Percentiles rank a stretch among this genome's conserved stretches.
Evolutionary conservation across 1,140 invertebrate species (phyloP).

Genomic region (Papilio glaucus): DNA sequence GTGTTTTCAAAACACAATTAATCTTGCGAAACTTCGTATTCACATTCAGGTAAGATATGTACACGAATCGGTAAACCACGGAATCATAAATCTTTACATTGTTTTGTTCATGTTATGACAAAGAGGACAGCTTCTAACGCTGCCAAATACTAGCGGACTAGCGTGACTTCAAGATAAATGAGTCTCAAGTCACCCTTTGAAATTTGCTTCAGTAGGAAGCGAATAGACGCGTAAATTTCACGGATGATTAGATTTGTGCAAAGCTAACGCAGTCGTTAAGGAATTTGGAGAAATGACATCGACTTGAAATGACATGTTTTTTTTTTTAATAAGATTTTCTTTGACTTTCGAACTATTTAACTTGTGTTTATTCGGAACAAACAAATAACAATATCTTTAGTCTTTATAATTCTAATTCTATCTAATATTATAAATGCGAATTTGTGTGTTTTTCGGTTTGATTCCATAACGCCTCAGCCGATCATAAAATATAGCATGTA

Average conservation of each 20-base stretch:
- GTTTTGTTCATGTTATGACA: slow-evolving; percentile 29
- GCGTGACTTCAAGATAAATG: slow-evolving; percentile 24
- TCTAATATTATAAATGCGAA: too few relatives aligned
- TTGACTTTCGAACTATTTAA: too few relatives aligned
- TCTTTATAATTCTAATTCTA: too few relatives aligned
- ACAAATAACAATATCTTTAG: too few relatives aligned
- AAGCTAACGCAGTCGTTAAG: too few relatives aligned
- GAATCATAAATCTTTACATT: slow-evolving; percentile 30
- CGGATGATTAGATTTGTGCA: neutral
- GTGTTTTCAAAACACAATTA: slow-evolving; percentile 8
- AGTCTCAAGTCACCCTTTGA: slow-evolving; percentile 7
- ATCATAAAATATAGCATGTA: too few relatives aligned
- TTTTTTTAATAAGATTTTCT: too few relatives aligned
- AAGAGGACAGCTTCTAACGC: slow-evolving; percentile 15
- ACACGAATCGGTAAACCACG: slow-evolving; percentile 23
- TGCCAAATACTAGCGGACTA: slow-evolving; percentile 27
- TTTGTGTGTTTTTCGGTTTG: too few relatives aligned
- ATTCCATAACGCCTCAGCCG: too few relatives aligned
- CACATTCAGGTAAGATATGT: neutral
- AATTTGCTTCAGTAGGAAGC: neutral
- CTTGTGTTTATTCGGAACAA: too few relatives aligned
- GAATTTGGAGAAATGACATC: too few relatives aligned
- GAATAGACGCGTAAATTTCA: neutral
- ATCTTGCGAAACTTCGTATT: neutral
- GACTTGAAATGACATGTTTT: too few relatives aligned